Base-by-base conservation (phyloP, 2,113 vertebrate genomes). In the Hydropotes inermis region DNA sequence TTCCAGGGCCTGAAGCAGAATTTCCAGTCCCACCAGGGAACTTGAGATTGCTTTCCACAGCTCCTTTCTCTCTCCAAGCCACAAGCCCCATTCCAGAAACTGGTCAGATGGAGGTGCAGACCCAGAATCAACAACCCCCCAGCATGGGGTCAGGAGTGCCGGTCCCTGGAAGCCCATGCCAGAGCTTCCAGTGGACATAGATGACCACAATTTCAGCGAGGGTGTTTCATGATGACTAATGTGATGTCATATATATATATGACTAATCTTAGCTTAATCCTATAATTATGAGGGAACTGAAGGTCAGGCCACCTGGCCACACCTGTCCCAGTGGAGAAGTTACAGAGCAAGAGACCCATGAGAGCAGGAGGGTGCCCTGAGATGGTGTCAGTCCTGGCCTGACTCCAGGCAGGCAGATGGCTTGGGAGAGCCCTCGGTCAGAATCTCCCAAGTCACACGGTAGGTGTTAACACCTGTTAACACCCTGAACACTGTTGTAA, bases 1-100 rank as follows among this genome's bases (percentile, higher is more conserved):
- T 97, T 90, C 97, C 98, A 96, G 90, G 36, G 84, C 96, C 82
- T 67, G 81, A 36, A 60, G 90, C 96, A 88, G 87, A 96, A 81
- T 92, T 95, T 97, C 94, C 97, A 94, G 87, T 39, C 90, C 70
- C 57, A 33, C 47, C 25, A 2, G 54, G 90, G 79, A 91, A 82
- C 43, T 33, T 47, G 87, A 92, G 25, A 50, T 33, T 28, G 94
- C 81, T 85, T 97, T 93, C 94, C 85, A 36, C 2, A 43, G 94
- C 36, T 74, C 70, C 67, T 15, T 74, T 89, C 89, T 91, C 36
- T 19, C 58, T 91, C 64, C 78, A 70, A 87, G 23, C 45, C 54
- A 1, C 5, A 10, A 47, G 23, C 54, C 50, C 79, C 60, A 10
- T 55, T 87, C 27, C 74, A 91, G 92, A 92, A 94, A 76, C 79